A percentile compares a stretch with the other conserved stretches of the same genome.
phyloP scores from a whole-genome alignment of 2,888 invertebrate genomes.

The Eumerus sabulonum region DNA sequence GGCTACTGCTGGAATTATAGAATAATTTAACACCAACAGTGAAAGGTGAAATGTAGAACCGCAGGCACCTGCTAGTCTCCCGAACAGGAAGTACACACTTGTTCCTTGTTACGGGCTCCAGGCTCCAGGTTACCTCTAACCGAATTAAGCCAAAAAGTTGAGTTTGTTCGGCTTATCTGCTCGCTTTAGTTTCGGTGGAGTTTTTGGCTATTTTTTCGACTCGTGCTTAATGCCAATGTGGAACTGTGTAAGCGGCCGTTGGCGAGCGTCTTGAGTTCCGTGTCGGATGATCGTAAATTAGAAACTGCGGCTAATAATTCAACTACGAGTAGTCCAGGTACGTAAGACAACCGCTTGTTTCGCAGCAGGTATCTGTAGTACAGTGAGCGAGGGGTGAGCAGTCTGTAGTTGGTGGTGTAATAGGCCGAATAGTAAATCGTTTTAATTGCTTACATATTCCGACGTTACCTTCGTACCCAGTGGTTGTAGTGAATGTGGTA shows the following conservation, averaged over 20 bases:
- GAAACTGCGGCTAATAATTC: constrained; percentile 62
- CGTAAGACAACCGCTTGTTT: constrained; percentile 31
- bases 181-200: constrained; percentile 38
- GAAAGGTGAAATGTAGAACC: constrained; percentile 36
- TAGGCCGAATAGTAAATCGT: constrained; percentile 57
- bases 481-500: constrained; percentile 26
- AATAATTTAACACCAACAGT: constrained; percentile 61
- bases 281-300: constrained; percentile 63
- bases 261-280: constrained; percentile 41
- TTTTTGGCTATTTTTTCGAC: neutral
- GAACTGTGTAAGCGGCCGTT: constrained; percentile 31
- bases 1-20: constrained; percentile 43
- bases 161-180: neutral
- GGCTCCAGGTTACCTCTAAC: constrained; percentile 11
- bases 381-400: constrained; percentile 3
- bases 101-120: no score
- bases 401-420: constrained; percentile 8
- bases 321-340: constrained; percentile 26
- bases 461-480: no score
- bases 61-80: constrained; percentile 47
- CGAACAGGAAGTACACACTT: constrained; percentile 8
- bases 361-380: constrained; percentile 15
- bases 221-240: constrained; percentile 27
- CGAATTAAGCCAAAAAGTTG: constrained; percentile 46
- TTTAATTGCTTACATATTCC: constrained; percentile 63